Conservation (phyloP, 2,888 invertebrate species). For the Candidula unifasciata region DNA sequence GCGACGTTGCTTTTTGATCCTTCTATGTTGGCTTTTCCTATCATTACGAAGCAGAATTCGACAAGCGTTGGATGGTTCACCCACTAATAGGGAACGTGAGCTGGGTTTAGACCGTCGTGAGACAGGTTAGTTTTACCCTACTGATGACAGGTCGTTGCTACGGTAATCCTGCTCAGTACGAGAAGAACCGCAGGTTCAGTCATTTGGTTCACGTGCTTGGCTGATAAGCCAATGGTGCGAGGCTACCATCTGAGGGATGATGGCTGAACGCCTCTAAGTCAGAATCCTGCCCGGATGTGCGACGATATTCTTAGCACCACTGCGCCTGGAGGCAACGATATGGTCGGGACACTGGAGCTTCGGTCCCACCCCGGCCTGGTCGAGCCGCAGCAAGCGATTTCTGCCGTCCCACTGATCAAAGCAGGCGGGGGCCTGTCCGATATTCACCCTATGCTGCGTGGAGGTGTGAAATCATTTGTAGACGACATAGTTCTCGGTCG, state of each 20-base stretch:
- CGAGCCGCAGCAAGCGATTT: conserved; percentile 12
- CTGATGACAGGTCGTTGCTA: background rate
- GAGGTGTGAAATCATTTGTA: conserved; percentile 26
- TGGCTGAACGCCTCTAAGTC: conserved; percentile 21
- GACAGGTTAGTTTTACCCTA: background rate
- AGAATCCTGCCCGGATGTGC: conserved; percentile 5
- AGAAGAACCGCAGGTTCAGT: background rate
- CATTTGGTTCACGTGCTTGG: conserved; percentile 5
- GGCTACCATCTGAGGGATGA: background rate
- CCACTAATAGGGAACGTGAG: conserved; percentile 20
- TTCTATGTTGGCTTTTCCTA: conserved; percentile 12
- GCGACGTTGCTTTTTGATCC: background rate
- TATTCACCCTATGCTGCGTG: conserved; percentile 28
- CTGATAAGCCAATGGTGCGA: conserved; percentile 11
- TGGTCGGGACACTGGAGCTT: background rate
- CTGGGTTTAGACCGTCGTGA: conserved; percentile 10
- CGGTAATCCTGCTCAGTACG: background rate
- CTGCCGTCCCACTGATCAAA: background rate
- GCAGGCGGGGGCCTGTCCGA: conserved; percentile 18
- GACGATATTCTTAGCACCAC: conserved; percentile 1
- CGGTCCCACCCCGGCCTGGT: background rate
- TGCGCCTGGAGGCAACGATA: too few species aligned
- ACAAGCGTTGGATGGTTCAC: background rate
- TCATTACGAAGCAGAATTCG: conserved; percentile 1
- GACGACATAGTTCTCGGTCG: too few species aligned